Evolutionary conservation across 2,888 invertebrate genomes (phyloP).

Genomic region (Caenorhabditis parvicauda): DNA sequence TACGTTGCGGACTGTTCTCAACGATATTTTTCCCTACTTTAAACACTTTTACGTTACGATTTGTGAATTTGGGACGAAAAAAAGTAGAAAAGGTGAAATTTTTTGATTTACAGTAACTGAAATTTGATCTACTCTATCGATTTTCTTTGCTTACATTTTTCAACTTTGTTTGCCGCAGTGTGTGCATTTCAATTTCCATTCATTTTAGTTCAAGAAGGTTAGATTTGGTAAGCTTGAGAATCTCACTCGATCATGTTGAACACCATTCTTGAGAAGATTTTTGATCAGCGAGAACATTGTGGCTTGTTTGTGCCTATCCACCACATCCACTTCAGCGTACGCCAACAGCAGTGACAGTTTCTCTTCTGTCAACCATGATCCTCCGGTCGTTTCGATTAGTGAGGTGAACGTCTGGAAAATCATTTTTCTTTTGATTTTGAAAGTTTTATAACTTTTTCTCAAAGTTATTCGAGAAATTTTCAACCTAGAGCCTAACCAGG

Average conservation of each 20-base stretch:
- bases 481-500: too few relatives aligned
- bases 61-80: too few relatives aligned
- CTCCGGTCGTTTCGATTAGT: slow-evolving; percentile 34
- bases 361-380: slow-evolving; percentile 20
- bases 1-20: too few relatives aligned
- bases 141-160: too few relatives aligned
- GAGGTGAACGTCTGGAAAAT: slow-evolving; percentile 41
- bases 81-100: too few relatives aligned
- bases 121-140: too few relatives aligned
- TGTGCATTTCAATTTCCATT: neutral
- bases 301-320: slow-evolving; percentile 79
- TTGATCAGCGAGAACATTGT: slow-evolving; percentile 84
- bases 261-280: slow-evolving; percentile 61
- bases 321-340: slow-evolving; percentile 86
- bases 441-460: too few relatives aligned
- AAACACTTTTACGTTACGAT: too few relatives aligned
- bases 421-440: neutral
- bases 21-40: too few relatives aligned
- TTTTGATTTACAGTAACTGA: too few relatives aligned
- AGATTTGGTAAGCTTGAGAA: neutral
- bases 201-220: neutral
- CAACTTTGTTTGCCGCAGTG: too few relatives aligned
- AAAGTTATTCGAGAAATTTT: too few relatives aligned
- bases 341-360: slow-evolving; percentile 67
- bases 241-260: slow-evolving; percentile 45